Evolutionary conservation across 2,113 vertebrate species (phyloP), one percentile per base, ranked within the genome.

Genomic region (Brachypteracias leptosomus): DNA sequence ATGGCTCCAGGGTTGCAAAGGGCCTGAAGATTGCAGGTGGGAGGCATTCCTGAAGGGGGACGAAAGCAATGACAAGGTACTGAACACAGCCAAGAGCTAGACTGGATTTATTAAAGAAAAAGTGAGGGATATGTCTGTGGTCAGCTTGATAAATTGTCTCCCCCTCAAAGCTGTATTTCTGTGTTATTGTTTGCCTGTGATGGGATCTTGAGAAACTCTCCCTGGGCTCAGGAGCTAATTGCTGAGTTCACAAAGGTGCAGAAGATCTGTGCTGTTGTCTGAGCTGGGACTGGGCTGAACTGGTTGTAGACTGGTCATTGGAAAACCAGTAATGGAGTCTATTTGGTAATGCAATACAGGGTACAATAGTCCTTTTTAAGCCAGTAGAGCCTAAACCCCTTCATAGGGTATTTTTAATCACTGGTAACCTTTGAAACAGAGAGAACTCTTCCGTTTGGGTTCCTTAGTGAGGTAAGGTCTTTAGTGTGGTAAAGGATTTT

Each of bases 31-130:
- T 70, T 59, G 61, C 92, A 93, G 95, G 88, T 96, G 93, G 95
- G 85, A 94, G 90, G 85, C 79, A 86, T 94, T 93, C 83, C 72
- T 77, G 83, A 63, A 84, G 90, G 79, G 82, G 86, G 63, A 86
- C 3, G 1, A 92, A 66, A 93, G 76, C 71, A 93, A 47, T 72
- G 93, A 94, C 93, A 94, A 93, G 90, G 93, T 72, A 94, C 85
- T 79, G 86, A 93, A n/a, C 70, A 49, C 54, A 76, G 89, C 88
- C 91, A 95, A 96, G 76, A 95, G 90, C 86, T 29, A 75, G 84
- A 44, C 76, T 94, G 92, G 92, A 93, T 96, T 96, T 96, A 97
- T 95, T 92, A 93, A 85, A 72, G 92, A 47, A 91, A 96, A 96
- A 96, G 95, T 3, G 71, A 96, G 62, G 70, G 81, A 96, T 81